Conservation (phyloP, 2,797 vertebrate species). For the Pitangus sulphuratus region DNA sequence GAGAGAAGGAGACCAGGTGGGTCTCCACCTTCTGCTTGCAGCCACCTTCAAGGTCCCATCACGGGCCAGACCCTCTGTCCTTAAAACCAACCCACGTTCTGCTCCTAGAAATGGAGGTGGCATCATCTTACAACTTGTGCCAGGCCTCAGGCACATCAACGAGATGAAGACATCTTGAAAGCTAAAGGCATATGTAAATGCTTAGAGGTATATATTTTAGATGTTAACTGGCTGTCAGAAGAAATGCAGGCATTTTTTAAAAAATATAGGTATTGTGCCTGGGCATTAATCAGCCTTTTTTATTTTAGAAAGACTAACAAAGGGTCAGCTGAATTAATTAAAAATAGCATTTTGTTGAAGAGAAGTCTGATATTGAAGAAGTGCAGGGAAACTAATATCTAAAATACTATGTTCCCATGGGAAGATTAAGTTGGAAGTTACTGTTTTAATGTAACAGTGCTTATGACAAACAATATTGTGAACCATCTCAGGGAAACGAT, state of each 20-base stretch:
- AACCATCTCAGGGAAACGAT: neutral
- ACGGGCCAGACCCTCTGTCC: rapidly evolving
- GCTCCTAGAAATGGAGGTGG: rapidly evolving
- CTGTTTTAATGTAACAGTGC: neutral
- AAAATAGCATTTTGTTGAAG: neutral
- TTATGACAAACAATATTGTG: neutral
- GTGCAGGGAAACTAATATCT: neutral
- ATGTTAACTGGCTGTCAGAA: neutral
- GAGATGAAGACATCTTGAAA: neutral
- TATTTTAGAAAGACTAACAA: neutral
- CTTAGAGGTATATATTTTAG: neutral
- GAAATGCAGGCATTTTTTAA: neutral
- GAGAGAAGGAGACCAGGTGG: neutral
- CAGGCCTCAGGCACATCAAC: neutral
- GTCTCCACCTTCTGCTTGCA: neutral
- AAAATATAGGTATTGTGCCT: neutral
- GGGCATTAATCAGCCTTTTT: neutral
- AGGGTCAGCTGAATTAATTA: neutral
- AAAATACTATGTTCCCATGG: neutral
- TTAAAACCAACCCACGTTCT: rapidly evolving
- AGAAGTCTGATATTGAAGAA: neutral
- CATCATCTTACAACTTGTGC: neutral
- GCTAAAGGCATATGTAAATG: neutral
- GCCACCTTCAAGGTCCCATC: neutral
- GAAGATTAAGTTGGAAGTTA: neutral